These are phyloP conservation scores for Percopsis omiscomaycus DNA, from an alignment of 2,797 vertebrate genomes.

Conservation along the genomic window DNA sequence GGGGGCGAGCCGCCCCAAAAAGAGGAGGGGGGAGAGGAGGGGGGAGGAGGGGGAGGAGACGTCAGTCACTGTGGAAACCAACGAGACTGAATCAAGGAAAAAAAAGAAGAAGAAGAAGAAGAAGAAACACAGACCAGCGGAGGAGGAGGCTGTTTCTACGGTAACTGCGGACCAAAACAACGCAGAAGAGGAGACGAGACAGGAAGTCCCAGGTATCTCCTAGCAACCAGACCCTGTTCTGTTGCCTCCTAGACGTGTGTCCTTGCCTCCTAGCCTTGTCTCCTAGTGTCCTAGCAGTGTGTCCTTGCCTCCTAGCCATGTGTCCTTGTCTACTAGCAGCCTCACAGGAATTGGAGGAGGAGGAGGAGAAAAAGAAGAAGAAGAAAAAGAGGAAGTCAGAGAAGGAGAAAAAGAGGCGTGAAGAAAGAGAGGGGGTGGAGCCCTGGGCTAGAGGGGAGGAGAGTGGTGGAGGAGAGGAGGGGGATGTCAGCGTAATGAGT, in stretches of 20 bases:
- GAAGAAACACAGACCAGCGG: fast-evolving
- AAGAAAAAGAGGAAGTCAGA: background rate
- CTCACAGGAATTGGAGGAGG: background rate
- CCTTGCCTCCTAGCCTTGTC: background rate
- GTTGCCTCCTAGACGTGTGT: background rate
- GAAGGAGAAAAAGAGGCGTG: background rate
- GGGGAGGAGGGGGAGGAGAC: background rate
- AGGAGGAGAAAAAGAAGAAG: background rate
- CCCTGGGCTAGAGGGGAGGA: background rate
- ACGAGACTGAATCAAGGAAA: conserved; percentile 2
- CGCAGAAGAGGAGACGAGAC: no score
- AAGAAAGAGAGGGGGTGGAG: background rate
- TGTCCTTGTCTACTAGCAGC: background rate
- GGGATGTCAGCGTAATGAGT: background rate
- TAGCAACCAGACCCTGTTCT: background rate
- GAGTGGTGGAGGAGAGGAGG: background rate
- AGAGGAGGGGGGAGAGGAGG: conserved; percentile 1
- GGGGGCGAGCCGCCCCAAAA: background rate
- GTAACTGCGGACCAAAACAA: background rate
- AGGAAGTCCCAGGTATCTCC: no score
- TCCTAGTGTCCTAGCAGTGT: background rate
- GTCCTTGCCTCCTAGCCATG: background rate
- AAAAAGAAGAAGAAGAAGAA: conserved; percentile 15
- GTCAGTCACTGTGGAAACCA: background rate
- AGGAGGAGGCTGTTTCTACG: fast-evolving